Base-by-base conservation (phyloP, 2,888 invertebrate genomes). In the Apamea crenata region DNA sequence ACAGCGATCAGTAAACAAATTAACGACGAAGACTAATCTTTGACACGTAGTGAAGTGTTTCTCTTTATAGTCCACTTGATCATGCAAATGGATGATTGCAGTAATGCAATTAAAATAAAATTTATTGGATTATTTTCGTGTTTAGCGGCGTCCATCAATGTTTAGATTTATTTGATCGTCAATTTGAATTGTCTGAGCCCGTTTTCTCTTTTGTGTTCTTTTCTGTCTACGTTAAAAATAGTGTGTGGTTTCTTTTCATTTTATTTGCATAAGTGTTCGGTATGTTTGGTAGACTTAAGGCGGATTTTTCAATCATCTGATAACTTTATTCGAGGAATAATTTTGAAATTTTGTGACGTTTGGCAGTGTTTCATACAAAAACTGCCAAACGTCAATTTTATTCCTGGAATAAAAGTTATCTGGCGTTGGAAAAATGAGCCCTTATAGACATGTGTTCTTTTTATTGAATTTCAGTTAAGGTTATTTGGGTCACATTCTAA, bases 151-250 rank as follows among this genome's bases (percentile, higher is more conserved):
- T 44, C 50, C 66, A 81, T 85, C 67, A 66, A 65, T 74, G 40
- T 84, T 56, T 47, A 79, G 56, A 79, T 87, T 75, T 85, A 75
- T 87, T 80, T 10, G 40, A 75, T 75, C 72, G 59, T 87, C 75
- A 87, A 65, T 80, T 72, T 72, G 36, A 67, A 74, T 63, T 75
- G 65, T 69, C 14, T 71, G 70, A 32, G 29, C 0, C 18, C 5
- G n/a, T 36, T 80, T 84, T 84, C 81, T 84, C 81, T 84, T 84
- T 73, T 70, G 25, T 83, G 69, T 79, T 67, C n/a, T 40, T 44
- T 61, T 71, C 56, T 59, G n/a, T 50, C 14, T 68, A 56, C 29
- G 21, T 69, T 44, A 1, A 65, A 53, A 61, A n/a, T 63, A 21
- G 18, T 81, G 16, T 56, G 14, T 44, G 6, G 74, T 74, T 73